phyloP scores from a whole-genome alignment of 2,797 vertebrate species.

The Lacerta bilineata region DNA sequence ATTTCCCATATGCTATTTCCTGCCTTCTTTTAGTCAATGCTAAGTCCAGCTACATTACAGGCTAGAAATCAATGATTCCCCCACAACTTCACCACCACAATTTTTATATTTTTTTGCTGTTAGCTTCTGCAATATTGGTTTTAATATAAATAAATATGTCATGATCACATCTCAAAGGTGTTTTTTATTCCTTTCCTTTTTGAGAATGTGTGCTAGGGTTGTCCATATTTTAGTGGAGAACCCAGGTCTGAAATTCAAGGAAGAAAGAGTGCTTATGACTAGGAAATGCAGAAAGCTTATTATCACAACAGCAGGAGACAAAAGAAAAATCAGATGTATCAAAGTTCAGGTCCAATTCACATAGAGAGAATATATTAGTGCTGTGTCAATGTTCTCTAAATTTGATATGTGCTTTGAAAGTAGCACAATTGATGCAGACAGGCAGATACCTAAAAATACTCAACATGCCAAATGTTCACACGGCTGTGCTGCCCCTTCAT shows the following conservation, averaged over 20 bases:
- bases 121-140: not conserved
- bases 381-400: slow-evolving; percentile 11
- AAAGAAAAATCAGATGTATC: not conserved
- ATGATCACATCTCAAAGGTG: not conserved
- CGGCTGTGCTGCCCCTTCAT: not conserved
- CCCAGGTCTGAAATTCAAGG: not conserved
- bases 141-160: not conserved
- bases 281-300: not conserved
- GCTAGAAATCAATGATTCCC: too few species aligned
- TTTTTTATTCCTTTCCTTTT: not conserved
- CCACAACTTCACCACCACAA: too few species aligned
- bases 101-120: not conserved
- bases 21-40: not conserved
- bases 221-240: not conserved
- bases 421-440: not conserved
- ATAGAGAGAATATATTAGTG: slow-evolving; percentile 5
- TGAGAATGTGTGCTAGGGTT: not conserved
- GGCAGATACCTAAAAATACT: not conserved
- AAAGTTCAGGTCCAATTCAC: not conserved
- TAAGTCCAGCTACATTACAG: not conserved
- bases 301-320: not conserved
- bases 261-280: not conserved
- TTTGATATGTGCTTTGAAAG: slow-evolving; percentile 7
- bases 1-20: not conserved
- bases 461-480: not conserved